phyloP scores from a whole-genome alignment of 2,888 invertebrate species.

The Alsophila aescularia region DNA sequence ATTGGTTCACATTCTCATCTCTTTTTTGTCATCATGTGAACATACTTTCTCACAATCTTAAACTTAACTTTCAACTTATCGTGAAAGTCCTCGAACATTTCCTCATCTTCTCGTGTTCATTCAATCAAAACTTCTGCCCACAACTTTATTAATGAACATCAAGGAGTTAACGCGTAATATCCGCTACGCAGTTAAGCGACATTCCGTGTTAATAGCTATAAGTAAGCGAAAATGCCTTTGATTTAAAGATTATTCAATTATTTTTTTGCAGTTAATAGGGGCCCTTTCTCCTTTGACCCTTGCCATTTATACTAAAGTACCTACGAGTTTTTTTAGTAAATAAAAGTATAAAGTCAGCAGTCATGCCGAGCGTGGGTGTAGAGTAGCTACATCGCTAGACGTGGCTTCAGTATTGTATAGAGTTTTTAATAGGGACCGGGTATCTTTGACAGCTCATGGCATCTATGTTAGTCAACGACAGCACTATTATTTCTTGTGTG shows the following conservation, averaged over 20 bases:
- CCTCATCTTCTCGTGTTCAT: background rate
- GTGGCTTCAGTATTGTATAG: too few relatives aligned
- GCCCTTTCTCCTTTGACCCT: slow-evolving; percentile 7
- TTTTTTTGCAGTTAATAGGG: slow-evolving; percentile 24
- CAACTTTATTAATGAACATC: slow-evolving; percentile 3
- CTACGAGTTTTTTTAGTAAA: slow-evolving; percentile 12
- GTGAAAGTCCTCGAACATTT: background rate
- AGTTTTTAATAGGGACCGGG: too few relatives aligned
- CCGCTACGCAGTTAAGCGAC: background rate
- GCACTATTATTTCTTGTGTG: too few relatives aligned
- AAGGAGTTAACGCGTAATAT: background rate
- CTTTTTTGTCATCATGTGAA: too few relatives aligned
- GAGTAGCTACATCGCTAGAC: too few relatives aligned
- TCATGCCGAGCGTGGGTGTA: too few relatives aligned
- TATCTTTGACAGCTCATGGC: too few relatives aligned
- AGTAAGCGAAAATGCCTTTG: slow-evolving; percentile 32
- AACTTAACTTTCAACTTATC: background rate
- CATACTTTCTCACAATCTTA: background rate
- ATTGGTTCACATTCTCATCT: too few relatives aligned
- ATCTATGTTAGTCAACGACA: too few relatives aligned
- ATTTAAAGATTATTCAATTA: slow-evolving; percentile 33
- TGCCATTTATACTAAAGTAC: slow-evolving; percentile 5
- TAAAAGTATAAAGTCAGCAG: too few relatives aligned
- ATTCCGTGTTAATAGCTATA: slow-evolving; percentile 25
- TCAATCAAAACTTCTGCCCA: slow-evolving; percentile 1